Evolutionary conservation across 92 coral and sea anemone genomes (phyloP), one percentile per base, ranked within the genome.

Genomic region (Pocillopora meandrina): DNA sequence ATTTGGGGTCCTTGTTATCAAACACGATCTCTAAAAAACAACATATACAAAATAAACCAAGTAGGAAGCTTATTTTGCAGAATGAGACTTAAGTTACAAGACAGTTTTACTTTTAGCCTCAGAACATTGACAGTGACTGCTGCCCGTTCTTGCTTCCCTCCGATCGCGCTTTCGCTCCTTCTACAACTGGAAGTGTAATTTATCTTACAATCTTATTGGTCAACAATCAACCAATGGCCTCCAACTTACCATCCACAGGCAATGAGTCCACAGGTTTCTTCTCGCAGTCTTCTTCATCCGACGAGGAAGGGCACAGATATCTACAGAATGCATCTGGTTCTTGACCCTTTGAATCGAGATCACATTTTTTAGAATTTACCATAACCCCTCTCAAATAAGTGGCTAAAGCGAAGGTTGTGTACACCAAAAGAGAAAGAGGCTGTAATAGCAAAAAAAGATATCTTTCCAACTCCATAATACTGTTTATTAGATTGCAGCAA

Each of bases 291-390:
- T 90, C 92, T 75, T 76, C 87, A 56, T 87, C 89, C 9, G 85
- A 78, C 33, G 73, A 85, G 11, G 93, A 76, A 33, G 88, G 78
- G 67, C 88, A 82, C 49, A 90, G 93, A 73, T 86, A 90, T 77
- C 82, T 90, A 9, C 77, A 82, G 31, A 83, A 86, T 0, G 55
- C 14, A 63, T 72, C 72, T 4, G 61, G 75, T 64, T 75, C 80
- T 9, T 47, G n/a, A 71, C 63, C 61, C 85, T 81, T 76, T 36
- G 21, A 60, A 81, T 26, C 19, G 20, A 56, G 67, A 66, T 65
- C 18, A 12, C 21, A 16, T 17, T n/a, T 18, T 70, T 70, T 3
- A 70, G 56, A 42, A 42, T 42, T 42, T 42, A 42, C 52, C 52
- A 7, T 42, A 42, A 2, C 52, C 52, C 52, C 2, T 42, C 52